Conservation (phyloP, 2,113 vertebrate species). For the Zosterops japonicus region DNA sequence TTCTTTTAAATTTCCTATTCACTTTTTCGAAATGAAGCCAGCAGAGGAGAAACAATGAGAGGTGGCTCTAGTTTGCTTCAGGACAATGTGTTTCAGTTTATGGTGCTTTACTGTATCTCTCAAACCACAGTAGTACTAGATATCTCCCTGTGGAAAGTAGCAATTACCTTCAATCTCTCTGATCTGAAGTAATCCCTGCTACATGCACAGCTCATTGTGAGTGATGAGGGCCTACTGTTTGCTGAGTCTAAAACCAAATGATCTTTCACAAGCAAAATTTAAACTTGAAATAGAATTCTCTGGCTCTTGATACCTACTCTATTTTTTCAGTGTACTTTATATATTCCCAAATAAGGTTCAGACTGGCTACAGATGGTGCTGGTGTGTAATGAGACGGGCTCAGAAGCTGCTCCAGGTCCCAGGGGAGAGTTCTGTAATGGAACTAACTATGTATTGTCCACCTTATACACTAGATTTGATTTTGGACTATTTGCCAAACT, state of each 20-base stretch:
- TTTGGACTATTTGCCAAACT: conserved; percentile 87
- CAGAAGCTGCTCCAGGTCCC: conserved; percentile 83
- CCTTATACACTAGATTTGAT: conserved; percentile 87
- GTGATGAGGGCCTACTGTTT: conserved; percentile 94
- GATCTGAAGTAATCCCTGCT: conserved; percentile 90
- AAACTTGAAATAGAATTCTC: conserved; percentile 98
- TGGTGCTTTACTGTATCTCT: conserved; percentile 55
- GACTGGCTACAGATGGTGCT: conserved; percentile 92
- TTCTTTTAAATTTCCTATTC: background rate
- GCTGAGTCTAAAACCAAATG: conserved; percentile 96
- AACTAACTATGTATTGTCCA: conserved; percentile 89
- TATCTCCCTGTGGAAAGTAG: conserved; percentile 81
- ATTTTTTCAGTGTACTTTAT: conserved; percentile 88
- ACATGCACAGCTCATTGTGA: conserved; percentile 91
- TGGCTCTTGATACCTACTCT: conserved; percentile 86
- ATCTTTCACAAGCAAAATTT: conserved; percentile 97
- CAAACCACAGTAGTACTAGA: conserved; percentile 60
- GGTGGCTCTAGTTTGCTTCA: conserved; percentile 20
- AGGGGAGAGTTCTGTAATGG: conserved; percentile 84
- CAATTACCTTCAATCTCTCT: conserved; percentile 88
- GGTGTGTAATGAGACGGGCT: conserved; percentile 87
- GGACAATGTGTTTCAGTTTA: conserved; percentile 44
- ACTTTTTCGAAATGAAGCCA: background rate
- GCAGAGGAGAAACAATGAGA: background rate
- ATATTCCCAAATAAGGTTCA: conserved; percentile 93